These are phyloP conservation scores for Drosophila cyrtoloma DNA, from an alignment of 2,888 invertebrate genomes.

Conservation along the genomic window DNA sequence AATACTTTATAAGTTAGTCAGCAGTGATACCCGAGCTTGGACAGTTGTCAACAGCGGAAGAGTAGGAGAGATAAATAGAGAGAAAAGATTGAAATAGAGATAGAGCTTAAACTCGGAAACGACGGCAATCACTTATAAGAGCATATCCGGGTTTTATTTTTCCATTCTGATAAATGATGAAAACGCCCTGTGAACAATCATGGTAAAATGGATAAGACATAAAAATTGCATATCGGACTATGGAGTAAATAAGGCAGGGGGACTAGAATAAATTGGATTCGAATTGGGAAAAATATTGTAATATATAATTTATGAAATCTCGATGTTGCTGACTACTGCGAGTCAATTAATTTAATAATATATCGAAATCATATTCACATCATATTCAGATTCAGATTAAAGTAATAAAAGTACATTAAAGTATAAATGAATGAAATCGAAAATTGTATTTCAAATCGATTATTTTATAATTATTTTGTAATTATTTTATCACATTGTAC, in stretches of 20 bases:
- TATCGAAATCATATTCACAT: background rate
- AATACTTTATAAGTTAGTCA: conserved; percentile 4
- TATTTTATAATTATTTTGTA: background rate
- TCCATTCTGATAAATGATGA: conserved; percentile 31
- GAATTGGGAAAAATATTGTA: background rate
- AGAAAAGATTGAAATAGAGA: background rate
- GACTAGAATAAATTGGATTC: background rate
- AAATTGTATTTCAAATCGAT: background rate
- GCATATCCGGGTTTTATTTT: conserved; percentile 5
- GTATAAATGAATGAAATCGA: background rate
- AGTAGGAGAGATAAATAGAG: background rate
- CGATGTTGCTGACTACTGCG: background rate
- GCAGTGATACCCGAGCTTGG: conserved; percentile 11
- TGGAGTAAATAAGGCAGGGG: background rate
- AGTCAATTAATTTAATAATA: background rate
- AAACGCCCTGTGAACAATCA: conserved; percentile 4
- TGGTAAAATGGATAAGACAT: background rate
- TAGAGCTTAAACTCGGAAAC: conserved; percentile 49
- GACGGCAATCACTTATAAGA: conserved; percentile 36
- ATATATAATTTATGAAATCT: background rate
- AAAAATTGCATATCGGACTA: background rate
- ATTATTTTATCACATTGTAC: background rate
- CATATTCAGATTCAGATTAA: background rate
- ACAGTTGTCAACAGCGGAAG: background rate
- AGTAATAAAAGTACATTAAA: background rate